Conservation (phyloP, 2,888 invertebrate genomes). For the Psylliodes chrysocephalus region DNA sequence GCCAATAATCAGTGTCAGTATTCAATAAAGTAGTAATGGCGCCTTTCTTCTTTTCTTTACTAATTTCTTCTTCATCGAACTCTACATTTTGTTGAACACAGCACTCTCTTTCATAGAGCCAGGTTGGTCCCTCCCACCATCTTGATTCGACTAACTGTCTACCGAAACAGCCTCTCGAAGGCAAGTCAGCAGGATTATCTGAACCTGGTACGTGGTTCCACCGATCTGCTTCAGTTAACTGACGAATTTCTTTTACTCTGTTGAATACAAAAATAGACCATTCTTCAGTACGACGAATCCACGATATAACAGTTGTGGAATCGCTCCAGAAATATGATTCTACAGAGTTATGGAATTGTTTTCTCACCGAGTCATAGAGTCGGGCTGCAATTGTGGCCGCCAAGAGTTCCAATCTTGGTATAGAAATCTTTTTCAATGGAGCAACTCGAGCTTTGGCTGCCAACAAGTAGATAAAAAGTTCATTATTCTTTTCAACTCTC, state of each 20-base stretch:
- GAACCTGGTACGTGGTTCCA: slow-evolving; percentile 54
- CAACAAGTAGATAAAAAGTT: slow-evolving; percentile 25
- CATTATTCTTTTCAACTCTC: no score
- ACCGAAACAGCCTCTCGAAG: slow-evolving; percentile 55
- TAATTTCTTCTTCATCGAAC: neutral
- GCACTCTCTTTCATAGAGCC: slow-evolving; percentile 13
- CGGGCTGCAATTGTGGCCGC: slow-evolving; percentile 37
- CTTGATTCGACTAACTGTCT: slow-evolving; percentile 42
- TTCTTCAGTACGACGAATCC: slow-evolving; percentile 47
- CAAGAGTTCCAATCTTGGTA: slow-evolving; percentile 37
- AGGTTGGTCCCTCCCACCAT: slow-evolving; percentile 57
- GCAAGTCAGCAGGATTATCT: slow-evolving; percentile 54
- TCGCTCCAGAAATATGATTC: neutral
- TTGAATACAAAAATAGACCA: slow-evolving; percentile 53
- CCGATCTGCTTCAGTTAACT: slow-evolving; percentile 31
- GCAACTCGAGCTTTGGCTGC: slow-evolving; percentile 28
- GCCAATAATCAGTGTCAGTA: no score
- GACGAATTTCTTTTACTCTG: slow-evolving; percentile 51
- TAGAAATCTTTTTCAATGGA: slow-evolving; percentile 30
- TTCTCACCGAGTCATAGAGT: no score
- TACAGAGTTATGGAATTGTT: slow-evolving; percentile 8
- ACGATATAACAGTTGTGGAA: slow-evolving; percentile 42
- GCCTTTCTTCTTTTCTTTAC: slow-evolving; percentile 1
- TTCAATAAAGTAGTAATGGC: no score
- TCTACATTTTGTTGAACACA: neutral